Conservation (phyloP, 2,797 vertebrate species). For the Sebastes goodei region DNA sequence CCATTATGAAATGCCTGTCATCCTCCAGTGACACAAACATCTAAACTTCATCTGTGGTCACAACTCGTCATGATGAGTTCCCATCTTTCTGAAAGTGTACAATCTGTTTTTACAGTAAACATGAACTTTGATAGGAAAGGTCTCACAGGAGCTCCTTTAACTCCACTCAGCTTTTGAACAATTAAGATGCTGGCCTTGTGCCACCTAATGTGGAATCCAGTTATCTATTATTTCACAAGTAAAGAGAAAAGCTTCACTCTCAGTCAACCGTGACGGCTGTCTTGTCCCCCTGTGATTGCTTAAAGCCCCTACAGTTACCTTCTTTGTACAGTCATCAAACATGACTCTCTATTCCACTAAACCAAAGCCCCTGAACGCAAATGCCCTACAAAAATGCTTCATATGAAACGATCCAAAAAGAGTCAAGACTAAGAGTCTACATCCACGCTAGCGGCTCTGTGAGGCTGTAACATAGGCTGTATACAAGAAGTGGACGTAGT, state of each 20-base stretch:
- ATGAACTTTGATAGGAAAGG: constrained; percentile 50
- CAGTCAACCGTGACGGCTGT: constrained; percentile 77
- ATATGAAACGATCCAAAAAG: background rate
- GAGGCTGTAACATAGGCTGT: background rate
- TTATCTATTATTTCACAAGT: constrained; percentile 87
- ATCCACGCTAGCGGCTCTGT: background rate
- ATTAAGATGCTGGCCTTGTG: constrained; percentile 68
- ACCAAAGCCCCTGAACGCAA: background rate
- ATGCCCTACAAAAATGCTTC: background rate
- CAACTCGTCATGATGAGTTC: constrained; percentile 13
- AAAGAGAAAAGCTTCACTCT: constrained; percentile 83
- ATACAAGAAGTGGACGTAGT: too few species aligned
- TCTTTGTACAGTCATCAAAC: constrained; percentile 38
- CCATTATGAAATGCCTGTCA: background rate
- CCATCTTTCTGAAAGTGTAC: background rate
- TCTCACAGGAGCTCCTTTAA: constrained; percentile 33
- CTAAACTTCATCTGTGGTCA: background rate
- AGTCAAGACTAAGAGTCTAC: background rate
- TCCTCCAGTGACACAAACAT: background rate
- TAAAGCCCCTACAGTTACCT: constrained; percentile 53
- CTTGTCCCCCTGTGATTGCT: constrained; percentile 66
- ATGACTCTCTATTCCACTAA: constrained; percentile 1
- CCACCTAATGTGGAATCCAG: constrained; percentile 82
- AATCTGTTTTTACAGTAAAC: constrained; percentile 54
- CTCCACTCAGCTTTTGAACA: constrained; percentile 57